Evolutionary conservation across 2,888 invertebrate genomes (phyloP).

Genomic region (Drosophila putrida): DNA sequence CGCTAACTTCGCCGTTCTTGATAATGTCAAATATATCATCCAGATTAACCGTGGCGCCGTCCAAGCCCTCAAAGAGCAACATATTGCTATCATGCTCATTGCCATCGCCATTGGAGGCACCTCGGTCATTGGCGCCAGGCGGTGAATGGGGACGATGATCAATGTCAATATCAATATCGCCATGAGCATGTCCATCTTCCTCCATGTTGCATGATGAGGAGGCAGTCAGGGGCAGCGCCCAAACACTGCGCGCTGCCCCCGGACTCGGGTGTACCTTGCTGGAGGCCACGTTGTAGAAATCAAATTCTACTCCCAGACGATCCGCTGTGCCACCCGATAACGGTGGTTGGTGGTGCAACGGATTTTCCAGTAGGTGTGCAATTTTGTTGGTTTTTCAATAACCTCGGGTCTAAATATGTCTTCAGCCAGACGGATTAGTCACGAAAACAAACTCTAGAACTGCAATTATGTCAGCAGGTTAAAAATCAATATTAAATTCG

Average conservation of each 20-base stretch:
- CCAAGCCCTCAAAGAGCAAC: conserved; percentile 80
- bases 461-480: conserved; percentile 71
- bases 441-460: conserved; percentile 55
- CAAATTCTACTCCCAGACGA: conserved; percentile 76
- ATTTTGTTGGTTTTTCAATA: conserved; percentile 75
- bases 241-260: conserved; percentile 95
- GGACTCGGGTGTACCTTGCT: conserved; percentile 92
- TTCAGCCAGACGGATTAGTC: conserved; percentile 4
- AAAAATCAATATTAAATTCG: conserved; percentile 68
- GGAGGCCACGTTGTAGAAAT: conserved; percentile 85
- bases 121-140: conserved; percentile 43
- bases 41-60: conserved; percentile 81
- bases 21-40: conserved; percentile 94
- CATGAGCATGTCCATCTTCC: conserved; percentile 87
- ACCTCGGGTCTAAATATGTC: conserved; percentile 17
- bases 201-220: conserved; percentile 93
- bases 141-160: conserved; percentile 81
- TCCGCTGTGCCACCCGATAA: conserved; percentile 76
- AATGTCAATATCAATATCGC: conserved; percentile 83
- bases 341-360: conserved; percentile 78
- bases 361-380: conserved; percentile 83
- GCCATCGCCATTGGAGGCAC: conserved; percentile 39
- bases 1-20: conserved; percentile 93
- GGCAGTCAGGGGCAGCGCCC: conserved; percentile 93
- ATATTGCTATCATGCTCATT: conserved; percentile 85